Evolutionary conservation across 2,888 invertebrate species (phyloP).

Genomic region (Lordiphosa andalusiaca): DNA sequence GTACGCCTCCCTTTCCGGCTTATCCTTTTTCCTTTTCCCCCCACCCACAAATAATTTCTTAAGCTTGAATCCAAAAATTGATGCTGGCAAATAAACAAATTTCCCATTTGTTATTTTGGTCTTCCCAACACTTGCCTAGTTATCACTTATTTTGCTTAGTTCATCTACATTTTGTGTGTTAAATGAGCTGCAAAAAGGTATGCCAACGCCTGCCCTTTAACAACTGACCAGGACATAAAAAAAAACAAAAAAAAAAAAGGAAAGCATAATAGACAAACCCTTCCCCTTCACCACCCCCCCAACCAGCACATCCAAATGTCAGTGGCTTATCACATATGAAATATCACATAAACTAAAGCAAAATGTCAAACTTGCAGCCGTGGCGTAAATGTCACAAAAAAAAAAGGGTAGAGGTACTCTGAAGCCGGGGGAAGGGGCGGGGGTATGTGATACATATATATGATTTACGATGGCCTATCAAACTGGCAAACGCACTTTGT

Average conservation of each 20-base stretch:
- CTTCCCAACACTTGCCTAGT: conserved; percentile 15
- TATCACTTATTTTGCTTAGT: conserved; percentile 42
- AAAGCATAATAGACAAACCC: conserved; percentile 13
- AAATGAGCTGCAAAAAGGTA: conserved; percentile 58
- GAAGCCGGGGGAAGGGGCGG: background rate
- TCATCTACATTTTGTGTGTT: conserved; percentile 36
- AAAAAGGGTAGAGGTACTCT: conserved; percentile 42
- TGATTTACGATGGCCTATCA: conserved; percentile 69
- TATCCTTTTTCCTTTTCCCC: no score
- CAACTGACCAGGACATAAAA: conserved; percentile 28
- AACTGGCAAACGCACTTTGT: conserved; percentile 54
- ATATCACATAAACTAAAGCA: conserved; percentile 73
- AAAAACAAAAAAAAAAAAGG: conserved; percentile 14
- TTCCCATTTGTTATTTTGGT: no score
- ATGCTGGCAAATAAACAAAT: no score
- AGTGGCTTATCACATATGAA: conserved; percentile 68
- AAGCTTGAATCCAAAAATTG: no score
- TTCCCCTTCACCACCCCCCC: conserved; percentile 8
- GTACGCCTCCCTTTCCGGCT: no score
- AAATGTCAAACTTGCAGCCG: conserved; percentile 67
- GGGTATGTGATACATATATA: conserved; percentile 20
- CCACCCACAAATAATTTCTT: no score
- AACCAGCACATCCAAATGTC: conserved; percentile 43
- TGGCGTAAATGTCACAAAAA: conserved; percentile 52
- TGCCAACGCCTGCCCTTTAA: conserved; percentile 33